phyloP scores from a whole-genome alignment of 2,888 invertebrate genomes.

The Melinaea marsaeus region DNA sequence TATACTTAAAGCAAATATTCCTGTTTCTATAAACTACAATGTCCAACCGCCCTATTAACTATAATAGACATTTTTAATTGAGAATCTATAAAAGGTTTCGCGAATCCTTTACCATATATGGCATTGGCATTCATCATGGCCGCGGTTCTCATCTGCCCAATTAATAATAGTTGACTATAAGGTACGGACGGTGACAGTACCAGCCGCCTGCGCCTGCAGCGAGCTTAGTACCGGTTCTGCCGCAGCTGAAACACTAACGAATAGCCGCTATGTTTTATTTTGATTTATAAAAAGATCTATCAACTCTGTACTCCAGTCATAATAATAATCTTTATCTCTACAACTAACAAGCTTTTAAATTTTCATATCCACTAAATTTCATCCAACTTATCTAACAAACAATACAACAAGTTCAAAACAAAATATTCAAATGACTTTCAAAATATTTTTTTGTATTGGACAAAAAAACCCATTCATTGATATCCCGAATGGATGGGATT shows the following conservation, averaged over 20 bases:
- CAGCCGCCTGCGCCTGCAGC: constrained; percentile 51
- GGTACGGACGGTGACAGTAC: constrained; percentile 63
- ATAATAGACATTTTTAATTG: constrained; percentile 78
- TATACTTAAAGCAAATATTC: constrained; percentile 75
- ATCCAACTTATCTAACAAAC: no score
- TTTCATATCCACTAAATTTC: no score
- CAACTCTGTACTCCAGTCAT: constrained; percentile 34
- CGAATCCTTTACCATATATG: constrained; percentile 70
- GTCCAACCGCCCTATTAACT: constrained; percentile 70
- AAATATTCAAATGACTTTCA: background rate
- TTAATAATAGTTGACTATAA: constrained; percentile 76
- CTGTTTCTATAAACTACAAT: constrained; percentile 66
- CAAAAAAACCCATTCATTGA: constrained; percentile 7
- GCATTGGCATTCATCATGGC: constrained; percentile 73
- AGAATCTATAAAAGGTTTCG: constrained; percentile 78
- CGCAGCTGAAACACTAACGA: constrained; percentile 66
- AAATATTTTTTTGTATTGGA: constrained; percentile 5
- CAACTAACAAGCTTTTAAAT: background rate
- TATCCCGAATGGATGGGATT: constrained; percentile 24
- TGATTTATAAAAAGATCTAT: constrained; percentile 68
- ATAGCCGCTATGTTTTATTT: constrained; percentile 68
- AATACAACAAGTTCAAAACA: background rate
- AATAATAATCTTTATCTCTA: background rate
- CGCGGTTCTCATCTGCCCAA: constrained; percentile 77
- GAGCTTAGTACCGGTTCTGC: constrained; percentile 60